These are phyloP conservation scores for Eulemur coronatus DNA, from an alignment of 2,797 vertebrate genomes.

Conservation along the genomic window DNA sequence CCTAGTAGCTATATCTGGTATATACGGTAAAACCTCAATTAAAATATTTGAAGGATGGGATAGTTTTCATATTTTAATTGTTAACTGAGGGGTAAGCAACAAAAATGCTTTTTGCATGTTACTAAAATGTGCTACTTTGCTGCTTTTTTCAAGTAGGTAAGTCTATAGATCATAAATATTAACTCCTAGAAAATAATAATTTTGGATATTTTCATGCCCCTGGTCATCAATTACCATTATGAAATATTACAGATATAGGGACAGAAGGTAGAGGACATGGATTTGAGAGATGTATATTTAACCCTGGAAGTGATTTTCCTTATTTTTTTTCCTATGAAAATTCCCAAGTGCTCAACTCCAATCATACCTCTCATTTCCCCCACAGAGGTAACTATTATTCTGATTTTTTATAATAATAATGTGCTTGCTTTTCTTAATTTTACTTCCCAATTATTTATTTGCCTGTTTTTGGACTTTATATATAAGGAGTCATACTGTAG, in stretches of 20 bases:
- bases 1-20: not conserved
- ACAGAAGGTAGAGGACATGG: not conserved
- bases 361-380: not conserved
- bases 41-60: not conserved
- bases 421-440: not conserved
- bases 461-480: not conserved
- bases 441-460: not conserved
- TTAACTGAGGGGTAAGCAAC: not conserved
- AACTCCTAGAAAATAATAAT: conserved; percentile 22
- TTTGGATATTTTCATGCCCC: conserved; percentile 1
- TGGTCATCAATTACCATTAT: not conserved
- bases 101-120: conserved; percentile 27
- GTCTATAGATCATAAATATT: not conserved
- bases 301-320: not conserved
- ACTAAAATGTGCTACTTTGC: conserved; percentile 7
- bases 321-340: not conserved
- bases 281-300: conserved; percentile 22
- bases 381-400: not conserved
- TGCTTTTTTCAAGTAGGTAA: conserved; percentile 8
- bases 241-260: conserved; percentile 10
- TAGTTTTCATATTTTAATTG: conserved; percentile 43
- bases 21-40: not conserved
- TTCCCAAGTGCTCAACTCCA: not conserved
- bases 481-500: not conserved
- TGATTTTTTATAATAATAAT: conserved; percentile 30